Base-by-base conservation (phyloP, 2,888 invertebrate genomes). In the Melanostoma scalare region DNA sequence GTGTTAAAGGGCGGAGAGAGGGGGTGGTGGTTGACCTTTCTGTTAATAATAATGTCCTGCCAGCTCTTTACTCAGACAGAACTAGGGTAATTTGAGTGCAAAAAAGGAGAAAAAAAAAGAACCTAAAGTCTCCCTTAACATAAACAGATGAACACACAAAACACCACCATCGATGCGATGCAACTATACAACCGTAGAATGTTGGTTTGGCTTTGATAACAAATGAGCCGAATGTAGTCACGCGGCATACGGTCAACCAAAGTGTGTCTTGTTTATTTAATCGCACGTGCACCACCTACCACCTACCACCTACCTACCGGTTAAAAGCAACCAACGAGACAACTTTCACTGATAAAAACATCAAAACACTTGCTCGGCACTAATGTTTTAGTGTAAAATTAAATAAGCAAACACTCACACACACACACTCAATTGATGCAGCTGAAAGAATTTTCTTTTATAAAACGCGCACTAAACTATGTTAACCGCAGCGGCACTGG, bases 231-330 rank as follows among this genome's bases (percentile, higher is more conserved):
- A 63, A 10, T 65, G 53, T 38, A 73, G 46, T 63, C 55, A 55
- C 31, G 36, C 44, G 46, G 10, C 31, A 55, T 42, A 31, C 36
- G 55, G 10, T 33, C 31, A 44, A 55, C 8, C n/a, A 8, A 48
- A 2, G 52, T 48, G 48, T 48, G 20, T 48, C 46, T 33, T 42
- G 44, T 53, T 61, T 50, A 38, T 67, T 30, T 31, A 67, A 67
- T 52, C 42, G 30, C 63, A 65, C 56, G 40, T 65, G 50, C 31
- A 72, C 46, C 44, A 6, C 33, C 10, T 42, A 50, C 33, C 30
- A 50, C 33, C 30, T 20, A n/a, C 20, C 44, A 33, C 35, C 31
- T 30, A 8, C 8, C 6, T 36, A 35, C 9, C 42, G 5, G n/a
- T 42, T 42, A 40, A 31, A n/a, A 56, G 52, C 9, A n/a, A 1